These are phyloP conservation scores for Cryptoprocta ferox DNA, from an alignment of 2,797 vertebrate species.

Conservation along the genomic window DNA sequence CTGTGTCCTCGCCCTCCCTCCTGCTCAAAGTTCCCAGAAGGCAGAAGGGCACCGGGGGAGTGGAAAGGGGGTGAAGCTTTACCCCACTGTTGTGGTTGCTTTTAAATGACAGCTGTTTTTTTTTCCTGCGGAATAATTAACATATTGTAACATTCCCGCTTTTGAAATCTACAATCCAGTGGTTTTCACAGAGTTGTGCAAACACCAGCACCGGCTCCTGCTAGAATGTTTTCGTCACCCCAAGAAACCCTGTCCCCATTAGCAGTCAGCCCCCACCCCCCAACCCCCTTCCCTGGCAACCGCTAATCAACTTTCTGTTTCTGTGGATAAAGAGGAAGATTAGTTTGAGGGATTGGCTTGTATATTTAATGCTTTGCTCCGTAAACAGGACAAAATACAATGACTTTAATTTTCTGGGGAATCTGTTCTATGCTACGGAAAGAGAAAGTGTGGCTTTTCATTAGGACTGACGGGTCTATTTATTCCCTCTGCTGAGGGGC, in stretches of 20 bases:
- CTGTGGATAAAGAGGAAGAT: not conserved
- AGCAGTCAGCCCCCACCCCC: not conserved
- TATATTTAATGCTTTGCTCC: not conserved
- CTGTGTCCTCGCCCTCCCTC: rapidly evolving
- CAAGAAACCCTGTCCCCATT: not conserved
- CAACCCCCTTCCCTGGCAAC: not conserved
- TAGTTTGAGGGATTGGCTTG: not conserved
- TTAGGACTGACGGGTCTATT: not conserved
- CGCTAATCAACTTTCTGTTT: not conserved
- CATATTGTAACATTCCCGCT: not conserved
- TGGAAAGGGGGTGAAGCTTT: not conserved
- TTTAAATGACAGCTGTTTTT: not conserved
- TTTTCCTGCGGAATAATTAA: not conserved
- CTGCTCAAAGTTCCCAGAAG: not conserved
- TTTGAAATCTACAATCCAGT: not conserved
- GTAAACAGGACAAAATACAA: not conserved
- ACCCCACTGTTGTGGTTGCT: not conserved
- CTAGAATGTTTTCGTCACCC: not conserved
- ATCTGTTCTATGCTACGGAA: not conserved
- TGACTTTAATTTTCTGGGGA: not conserved
- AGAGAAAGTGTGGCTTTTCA: not conserved
- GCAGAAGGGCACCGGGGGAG: not conserved
- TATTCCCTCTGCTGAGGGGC: too few relatives aligned
- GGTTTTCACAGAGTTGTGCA: not conserved
- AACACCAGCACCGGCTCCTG: not conserved